Conservation (phyloP, 2,797 vertebrate species). For the Falco rusticolus region DNA sequence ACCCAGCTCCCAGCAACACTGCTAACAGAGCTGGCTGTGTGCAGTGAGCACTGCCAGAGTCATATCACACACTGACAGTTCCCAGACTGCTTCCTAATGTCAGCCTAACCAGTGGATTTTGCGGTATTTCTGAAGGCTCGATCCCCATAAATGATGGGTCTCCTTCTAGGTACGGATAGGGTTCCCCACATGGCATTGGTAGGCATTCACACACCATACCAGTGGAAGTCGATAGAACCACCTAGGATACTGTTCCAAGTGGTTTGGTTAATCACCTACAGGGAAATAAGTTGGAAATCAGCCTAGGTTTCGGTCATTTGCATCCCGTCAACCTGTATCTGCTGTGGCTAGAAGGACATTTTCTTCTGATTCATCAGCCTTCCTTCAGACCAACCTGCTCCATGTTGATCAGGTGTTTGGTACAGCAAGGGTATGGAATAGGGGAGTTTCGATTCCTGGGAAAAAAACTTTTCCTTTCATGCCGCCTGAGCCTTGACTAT, state of each 20-base stretch:
- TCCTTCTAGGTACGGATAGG: not conserved
- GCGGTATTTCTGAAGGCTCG: not conserved
- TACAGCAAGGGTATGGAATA: not conserved
- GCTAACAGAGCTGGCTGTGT: not conserved
- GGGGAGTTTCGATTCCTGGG: not conserved
- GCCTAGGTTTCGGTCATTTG: not conserved
- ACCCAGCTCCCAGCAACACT: not conserved
- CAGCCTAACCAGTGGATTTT: not conserved
- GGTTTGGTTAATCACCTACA: not conserved
- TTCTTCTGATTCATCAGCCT: not conserved
- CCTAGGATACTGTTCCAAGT: not conserved
- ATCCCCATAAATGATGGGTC: not conserved
- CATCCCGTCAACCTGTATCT: not conserved
- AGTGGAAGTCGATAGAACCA: not conserved
- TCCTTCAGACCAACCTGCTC: not conserved
- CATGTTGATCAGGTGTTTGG: not conserved
- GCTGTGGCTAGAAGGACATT: not conserved
- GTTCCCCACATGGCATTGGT: not conserved
- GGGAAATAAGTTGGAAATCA: not conserved
- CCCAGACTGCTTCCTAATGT: not conserved
- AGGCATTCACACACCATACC: rapidly evolving
- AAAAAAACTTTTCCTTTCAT: not conserved
- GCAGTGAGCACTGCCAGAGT: rapidly evolving
- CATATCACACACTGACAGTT: not conserved
- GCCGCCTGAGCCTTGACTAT: not conserved